Evolutionary conservation across 2,797 vertebrate genomes (phyloP), one percentile per base, ranked within the genome.

Genomic region (Poeciliopsis gracilis): DNA sequence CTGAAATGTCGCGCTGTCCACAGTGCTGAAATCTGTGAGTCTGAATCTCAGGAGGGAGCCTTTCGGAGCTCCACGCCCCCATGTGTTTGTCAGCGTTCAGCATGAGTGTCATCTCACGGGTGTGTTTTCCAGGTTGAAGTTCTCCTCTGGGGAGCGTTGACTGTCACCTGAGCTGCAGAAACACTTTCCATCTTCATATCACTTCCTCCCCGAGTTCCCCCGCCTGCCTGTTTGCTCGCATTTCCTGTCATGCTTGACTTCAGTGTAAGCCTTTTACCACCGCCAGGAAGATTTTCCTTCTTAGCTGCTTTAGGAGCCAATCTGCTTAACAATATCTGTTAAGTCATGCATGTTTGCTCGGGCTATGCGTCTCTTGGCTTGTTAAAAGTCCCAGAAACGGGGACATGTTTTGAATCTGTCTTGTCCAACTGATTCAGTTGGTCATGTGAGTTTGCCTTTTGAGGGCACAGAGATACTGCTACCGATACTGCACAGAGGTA

Each of bases 271-370:
- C 75, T 83, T 71, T 74, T 30, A 78, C 82, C 53, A 30, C 59
- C 73, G 74, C 72, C 72, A 59, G 82, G 74, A 80, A 84, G 76
- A 73, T 88, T 59, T 28, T 70, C 75, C 86, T 67, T 81, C 46
- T 87, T 78, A 90, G 88, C 86, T 61, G 85, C 91, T 93, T 86
- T 84, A 74, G 76, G 71, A 83, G 82, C 8, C 76, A 88, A 92
- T 93, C 91, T 89, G 77, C 88, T 93, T 88, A 87, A 76, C 76
- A 80, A 77, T 86, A 84, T 81, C 67, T 88, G 78, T 89, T 80
- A 86, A 84, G 82, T 79, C 75, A 61, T 41, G 83, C 87, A 90
- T 41, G 13, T 91, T 90, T 72, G 47, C 77, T 30, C 66, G 46
- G 75, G 47, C 59, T 28, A 61, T 41, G 38, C 25, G 43, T 77